Evolutionary conservation across 2,797 vertebrate genomes (phyloP), one percentile per base, ranked within the genome.

Genomic region (Sebastes dallii): DNA sequence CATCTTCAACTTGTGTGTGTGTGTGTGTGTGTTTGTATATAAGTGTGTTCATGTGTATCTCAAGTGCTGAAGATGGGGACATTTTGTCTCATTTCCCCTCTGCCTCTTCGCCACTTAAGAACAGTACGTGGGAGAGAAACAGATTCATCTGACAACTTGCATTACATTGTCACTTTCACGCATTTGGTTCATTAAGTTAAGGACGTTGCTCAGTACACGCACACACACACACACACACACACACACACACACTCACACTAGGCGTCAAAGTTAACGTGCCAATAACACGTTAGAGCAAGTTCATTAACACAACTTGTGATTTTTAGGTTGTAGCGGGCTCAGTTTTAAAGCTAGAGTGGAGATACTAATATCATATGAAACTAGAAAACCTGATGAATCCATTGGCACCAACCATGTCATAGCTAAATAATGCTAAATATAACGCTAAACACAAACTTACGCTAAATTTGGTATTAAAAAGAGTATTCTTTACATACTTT

Each of bases 151-250:
- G 79, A 88, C 90, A 89, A 77, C 78, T 55, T 67, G 13, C 46
- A 80, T 85, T 91, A 87, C 86, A 88, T 88, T 89, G 93, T 93
- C 91, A 91, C 42, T 60, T 96, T 92, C 93, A 93, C 92, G 88
- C 90, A 87, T 86, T 89, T 87, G 90, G 65, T 77, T 62, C 82
- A 92, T 78, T 91, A 91, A 80, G 90, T 90, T 90, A 88, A 79
- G 54, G 64, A 62, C 12, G 32, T 36, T 34, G 11, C 36, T 3
- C 54, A 68, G 42, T 32, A 39, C 56, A 42, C 5, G n/a, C 42
- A 58, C 32, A 25, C 67, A 70, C 18, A 27, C 55, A 66, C 22
- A 65, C 20, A 61, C 29, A 58, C 62, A 75, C 22, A 39, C 56
- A 42, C 5, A 14, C 55, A 59, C 52, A 59, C 24, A 65, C 22